phyloP scores from a whole-genome alignment of 1,140 invertebrate genomes.

The Eurosta solidaginis region DNA sequence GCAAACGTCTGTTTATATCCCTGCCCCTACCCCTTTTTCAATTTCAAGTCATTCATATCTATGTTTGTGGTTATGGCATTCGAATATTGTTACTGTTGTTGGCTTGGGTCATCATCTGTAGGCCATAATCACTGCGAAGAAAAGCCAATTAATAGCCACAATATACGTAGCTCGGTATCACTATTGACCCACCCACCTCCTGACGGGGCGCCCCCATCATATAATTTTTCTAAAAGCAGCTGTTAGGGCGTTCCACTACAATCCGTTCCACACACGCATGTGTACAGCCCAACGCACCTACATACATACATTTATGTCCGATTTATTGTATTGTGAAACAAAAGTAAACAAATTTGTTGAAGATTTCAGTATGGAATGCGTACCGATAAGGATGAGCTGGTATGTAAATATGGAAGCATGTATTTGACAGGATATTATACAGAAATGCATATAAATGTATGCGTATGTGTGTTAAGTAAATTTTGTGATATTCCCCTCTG shows the following conservation, averaged over 20 bases:
- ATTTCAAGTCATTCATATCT: not conserved
- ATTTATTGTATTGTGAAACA: conserved; percentile 10
- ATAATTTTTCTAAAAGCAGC: not conserved
- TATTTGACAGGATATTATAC: too few relatives aligned
- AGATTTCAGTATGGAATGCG: not conserved
- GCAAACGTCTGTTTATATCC: not conserved
- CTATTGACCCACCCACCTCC: not conserved
- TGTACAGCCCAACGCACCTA: too few relatives aligned
- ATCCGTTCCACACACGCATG: not conserved
- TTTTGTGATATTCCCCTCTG: too few relatives aligned
- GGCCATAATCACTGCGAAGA: not conserved
- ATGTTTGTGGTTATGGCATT: not conserved
- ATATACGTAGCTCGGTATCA: not conserved
- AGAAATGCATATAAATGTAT: not conserved
- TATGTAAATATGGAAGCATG: not conserved
- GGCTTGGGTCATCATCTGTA: not conserved
- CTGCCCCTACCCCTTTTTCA: not conserved
- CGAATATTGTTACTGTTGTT: not conserved
- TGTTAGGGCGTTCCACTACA: not conserved
- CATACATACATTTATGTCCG: too few relatives aligned
- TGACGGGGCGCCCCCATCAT: too few relatives aligned
- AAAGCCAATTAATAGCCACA: not conserved
- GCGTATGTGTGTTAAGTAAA: too few relatives aligned
- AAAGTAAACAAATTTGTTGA: conserved; percentile 10
- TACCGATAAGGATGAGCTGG: conserved; percentile 12